phyloP scores from a whole-genome alignment of 2,888 invertebrate genomes.

The Dynastes maya region DNA sequence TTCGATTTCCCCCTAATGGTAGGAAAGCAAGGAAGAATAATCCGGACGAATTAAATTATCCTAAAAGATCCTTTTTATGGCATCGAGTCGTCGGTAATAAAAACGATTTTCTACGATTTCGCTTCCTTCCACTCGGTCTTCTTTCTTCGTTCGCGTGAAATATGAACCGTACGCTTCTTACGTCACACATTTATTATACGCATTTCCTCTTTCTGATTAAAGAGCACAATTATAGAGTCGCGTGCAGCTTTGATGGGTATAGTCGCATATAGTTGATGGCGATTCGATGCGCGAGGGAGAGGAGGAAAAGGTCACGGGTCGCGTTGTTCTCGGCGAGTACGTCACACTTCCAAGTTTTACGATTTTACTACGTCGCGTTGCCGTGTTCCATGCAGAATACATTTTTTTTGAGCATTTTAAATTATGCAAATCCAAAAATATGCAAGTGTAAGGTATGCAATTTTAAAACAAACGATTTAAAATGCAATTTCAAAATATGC shows the following conservation, averaged over 20 bases:
- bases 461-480: too few species aligned
- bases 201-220: constrained; percentile 24
- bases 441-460: too few species aligned
- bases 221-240: constrained; percentile 25
- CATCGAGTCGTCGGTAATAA: constrained; percentile 10
- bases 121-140: neutral
- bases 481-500: too few species aligned
- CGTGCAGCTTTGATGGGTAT: constrained; percentile 32
- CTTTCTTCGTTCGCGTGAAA: neutral
- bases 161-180: neutral
- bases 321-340: neutral
- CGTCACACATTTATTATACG: constrained; percentile 31
- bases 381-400: too few species aligned
- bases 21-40: constrained; percentile 5
- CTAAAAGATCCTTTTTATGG: constrained; percentile 20
- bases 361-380: neutral
- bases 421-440: too few species aligned
- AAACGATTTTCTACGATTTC: constrained; percentile 12
- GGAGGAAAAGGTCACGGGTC: constrained; percentile 29
- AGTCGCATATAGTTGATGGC: neutral
- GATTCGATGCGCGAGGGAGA: neutral
- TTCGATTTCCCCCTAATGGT: neutral
- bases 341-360: neutral
- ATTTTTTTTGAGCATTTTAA: too few species aligned
- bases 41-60: constrained; percentile 26